These are phyloP conservation scores for Capitella teleta DNA, from an alignment of 1,140 invertebrate species.

Conservation along the genomic window DNA sequence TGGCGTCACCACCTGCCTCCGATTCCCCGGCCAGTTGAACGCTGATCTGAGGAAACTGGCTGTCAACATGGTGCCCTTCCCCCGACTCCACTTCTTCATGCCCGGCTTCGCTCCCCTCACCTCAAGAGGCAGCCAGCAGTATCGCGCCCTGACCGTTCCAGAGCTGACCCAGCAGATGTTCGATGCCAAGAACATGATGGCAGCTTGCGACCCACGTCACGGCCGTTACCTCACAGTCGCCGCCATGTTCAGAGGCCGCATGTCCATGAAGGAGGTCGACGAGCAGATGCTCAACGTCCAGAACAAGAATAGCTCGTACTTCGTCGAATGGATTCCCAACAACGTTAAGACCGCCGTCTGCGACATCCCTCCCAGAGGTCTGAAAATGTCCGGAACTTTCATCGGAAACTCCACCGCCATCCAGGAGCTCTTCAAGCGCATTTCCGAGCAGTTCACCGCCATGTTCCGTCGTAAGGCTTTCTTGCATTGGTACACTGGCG, in stretches of 20 bases:
- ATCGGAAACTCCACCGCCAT: constrained; percentile 58
- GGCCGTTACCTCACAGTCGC: constrained; percentile 64
- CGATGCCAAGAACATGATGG: constrained; percentile 78
- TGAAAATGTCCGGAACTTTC: constrained; percentile 60
- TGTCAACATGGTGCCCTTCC: constrained; percentile 94
- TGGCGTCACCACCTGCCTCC: constrained; percentile 63
- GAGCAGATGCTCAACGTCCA: constrained; percentile 68
- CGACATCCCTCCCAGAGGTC: constrained; percentile 52
- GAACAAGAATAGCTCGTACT: constrained; percentile 51
- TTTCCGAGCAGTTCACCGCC: constrained; percentile 71
- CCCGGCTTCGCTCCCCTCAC: constrained; percentile 65
- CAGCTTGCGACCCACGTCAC: constrained; percentile 63
- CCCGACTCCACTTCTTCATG: constrained; percentile 92
- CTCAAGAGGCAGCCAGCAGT: constrained; percentile 45
- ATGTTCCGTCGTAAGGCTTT: constrained; percentile 89
- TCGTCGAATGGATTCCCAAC: constrained; percentile 43
- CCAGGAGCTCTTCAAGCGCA: constrained; percentile 63
- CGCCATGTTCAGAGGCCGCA: constrained; percentile 80
- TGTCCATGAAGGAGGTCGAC: constrained; percentile 90
- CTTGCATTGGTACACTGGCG: constrained; percentile 75
- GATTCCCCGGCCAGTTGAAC: constrained; percentile 51
- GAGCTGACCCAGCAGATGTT: constrained; percentile 34
- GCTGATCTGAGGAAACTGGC: constrained; percentile 88
- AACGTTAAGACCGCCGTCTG: constrained; percentile 46
- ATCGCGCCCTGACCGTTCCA: constrained; percentile 43